A percentile compares a stretch with the other conserved stretches of the same genome.
Evolutionary conservation across 23 tunicate genomes (phyloP).

Genomic region (Trididemnum nubilum): DNA sequence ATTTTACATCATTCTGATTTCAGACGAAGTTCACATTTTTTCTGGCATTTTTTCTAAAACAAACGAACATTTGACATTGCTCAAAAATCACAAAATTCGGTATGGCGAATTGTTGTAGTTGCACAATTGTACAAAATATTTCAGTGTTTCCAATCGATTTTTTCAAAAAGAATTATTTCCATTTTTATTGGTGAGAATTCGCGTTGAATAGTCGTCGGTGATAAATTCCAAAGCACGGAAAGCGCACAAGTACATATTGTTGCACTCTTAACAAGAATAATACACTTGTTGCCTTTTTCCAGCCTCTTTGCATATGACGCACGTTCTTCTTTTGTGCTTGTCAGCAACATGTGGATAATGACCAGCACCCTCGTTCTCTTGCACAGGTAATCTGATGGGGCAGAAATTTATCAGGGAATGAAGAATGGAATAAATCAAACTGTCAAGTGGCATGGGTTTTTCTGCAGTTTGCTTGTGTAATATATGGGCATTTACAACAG

Average conservation of each 20-base stretch:
- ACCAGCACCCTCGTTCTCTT: neutral
- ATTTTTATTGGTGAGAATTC: neutral
- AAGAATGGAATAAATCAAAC: neutral
- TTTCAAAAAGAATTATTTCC: neutral
- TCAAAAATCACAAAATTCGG: neutral
- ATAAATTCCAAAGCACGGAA: slow-evolving; percentile 14
- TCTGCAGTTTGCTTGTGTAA: neutral
- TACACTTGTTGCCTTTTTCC: slow-evolving; percentile 11
- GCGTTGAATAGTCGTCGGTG: neutral
- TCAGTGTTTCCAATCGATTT: slow-evolving; percentile 1
- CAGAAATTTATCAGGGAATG: slow-evolving; percentile 3
- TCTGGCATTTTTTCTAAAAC: too few species aligned
- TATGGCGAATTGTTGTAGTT: neutral
- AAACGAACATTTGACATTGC: too few species aligned
- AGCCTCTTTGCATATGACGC: neutral
- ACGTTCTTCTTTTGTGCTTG: neutral
- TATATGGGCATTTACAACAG: slow-evolving; percentile 22
- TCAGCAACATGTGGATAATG: slow-evolving; percentile 11
- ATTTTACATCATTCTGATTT: neutral
- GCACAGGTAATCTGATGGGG: neutral
- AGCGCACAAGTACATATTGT: slow-evolving; percentile 4
- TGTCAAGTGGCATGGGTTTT: neutral
- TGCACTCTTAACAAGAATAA: neutral
- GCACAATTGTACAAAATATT: neutral
- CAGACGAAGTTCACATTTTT: too few species aligned